Conservation (phyloP, 2,797 vertebrate species). For the Aythya fuligula region DNA sequence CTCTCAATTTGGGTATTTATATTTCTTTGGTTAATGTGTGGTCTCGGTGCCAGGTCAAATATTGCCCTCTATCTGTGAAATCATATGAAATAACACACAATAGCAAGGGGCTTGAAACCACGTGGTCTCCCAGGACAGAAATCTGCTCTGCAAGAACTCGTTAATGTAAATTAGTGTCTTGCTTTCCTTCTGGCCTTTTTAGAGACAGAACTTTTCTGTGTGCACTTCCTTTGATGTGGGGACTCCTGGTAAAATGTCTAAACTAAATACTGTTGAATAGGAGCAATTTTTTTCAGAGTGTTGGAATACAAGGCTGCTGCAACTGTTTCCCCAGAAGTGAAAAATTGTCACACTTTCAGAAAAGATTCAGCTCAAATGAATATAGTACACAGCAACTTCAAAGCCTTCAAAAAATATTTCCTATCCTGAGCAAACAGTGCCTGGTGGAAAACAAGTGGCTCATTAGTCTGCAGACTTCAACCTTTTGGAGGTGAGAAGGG, state of each 20-base stretch:
- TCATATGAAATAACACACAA: background rate
- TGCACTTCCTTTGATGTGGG: constrained; percentile 13
- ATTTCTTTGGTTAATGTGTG: background rate
- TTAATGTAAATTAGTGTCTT: background rate
- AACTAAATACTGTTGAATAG: background rate
- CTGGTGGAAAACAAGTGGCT: background rate
- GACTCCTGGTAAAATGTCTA: background rate
- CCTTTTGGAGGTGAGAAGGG: background rate
- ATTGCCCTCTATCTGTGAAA: background rate
- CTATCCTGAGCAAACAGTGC: background rate
- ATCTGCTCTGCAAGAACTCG: background rate
- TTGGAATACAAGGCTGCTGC: background rate
- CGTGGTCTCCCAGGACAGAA: constrained; percentile 6
- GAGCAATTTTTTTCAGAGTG: background rate
- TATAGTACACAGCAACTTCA: background rate
- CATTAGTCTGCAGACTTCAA: background rate
- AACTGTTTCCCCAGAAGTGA: background rate
- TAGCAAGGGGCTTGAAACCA: background rate
- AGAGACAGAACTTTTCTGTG: background rate
- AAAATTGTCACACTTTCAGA: background rate
- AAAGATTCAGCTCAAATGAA: background rate
- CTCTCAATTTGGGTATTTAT: background rate
- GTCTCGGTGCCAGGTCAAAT: background rate
- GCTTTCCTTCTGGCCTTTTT: constrained; percentile 1
- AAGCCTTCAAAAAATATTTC: background rate